phyloP scores from a whole-genome alignment of 2,113 vertebrate species.

The Heptranchias perlo region DNA sequence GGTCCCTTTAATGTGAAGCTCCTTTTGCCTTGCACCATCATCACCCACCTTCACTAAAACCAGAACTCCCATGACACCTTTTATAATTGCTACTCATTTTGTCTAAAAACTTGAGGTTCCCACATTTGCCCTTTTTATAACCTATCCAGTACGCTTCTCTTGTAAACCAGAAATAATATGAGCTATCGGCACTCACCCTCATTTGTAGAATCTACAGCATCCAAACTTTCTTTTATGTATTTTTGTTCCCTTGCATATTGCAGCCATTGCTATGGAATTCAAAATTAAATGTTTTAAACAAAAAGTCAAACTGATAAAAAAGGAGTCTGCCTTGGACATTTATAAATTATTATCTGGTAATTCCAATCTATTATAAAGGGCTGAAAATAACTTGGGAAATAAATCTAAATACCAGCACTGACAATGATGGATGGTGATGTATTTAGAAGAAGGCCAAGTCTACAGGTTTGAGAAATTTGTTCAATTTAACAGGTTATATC shows the following conservation, averaged over 20 bases:
- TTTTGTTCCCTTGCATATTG: not conserved
- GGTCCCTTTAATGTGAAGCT: too few species aligned
- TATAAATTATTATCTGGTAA: constrained; percentile 30
- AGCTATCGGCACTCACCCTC: not conserved
- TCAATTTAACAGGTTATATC: not conserved
- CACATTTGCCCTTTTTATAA: not conserved
- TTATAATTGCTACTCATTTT: not conserved
- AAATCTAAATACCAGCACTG: not conserved
- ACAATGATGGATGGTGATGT: constrained; percentile 21
- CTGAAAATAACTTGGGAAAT: constrained; percentile 17
- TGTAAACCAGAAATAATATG: not conserved
- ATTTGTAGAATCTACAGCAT: not conserved
- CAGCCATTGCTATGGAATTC: not conserved
- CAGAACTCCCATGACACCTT: not conserved
- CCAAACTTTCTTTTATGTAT: not conserved
- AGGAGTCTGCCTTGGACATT: not conserved
- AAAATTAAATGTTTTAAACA: constrained; percentile 18
- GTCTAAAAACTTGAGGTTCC: not conserved
- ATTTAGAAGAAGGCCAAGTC: not conserved
- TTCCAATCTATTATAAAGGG: constrained; percentile 2
- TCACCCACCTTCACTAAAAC: not conserved
- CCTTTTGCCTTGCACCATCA: too few species aligned
- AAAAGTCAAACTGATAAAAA: not conserved
- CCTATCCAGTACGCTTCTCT: not conserved
- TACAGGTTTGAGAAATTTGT: constrained; percentile 24